Evolutionary conservation across 2,888 invertebrate species (phyloP).

Genomic region (Rhagonycha lutea): DNA sequence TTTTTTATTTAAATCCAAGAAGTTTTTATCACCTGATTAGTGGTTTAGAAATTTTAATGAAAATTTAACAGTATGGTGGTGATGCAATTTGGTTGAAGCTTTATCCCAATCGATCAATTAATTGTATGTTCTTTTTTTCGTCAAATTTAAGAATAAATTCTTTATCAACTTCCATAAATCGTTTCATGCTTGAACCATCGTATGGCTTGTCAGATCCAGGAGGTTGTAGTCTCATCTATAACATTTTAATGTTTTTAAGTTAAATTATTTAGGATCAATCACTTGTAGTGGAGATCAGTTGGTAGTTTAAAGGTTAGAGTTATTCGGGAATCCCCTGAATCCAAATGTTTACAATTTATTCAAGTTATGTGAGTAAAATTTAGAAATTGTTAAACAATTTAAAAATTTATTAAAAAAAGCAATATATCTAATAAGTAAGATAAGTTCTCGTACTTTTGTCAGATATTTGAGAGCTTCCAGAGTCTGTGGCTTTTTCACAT

Average conservation of each 20-base stretch:
- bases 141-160: constrained; percentile 41
- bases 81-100: neutral
- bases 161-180: constrained; percentile 59
- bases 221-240: constrained; percentile 70
- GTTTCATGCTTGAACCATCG: constrained; percentile 58
- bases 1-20: neutral
- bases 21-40: neutral
- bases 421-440: no score
- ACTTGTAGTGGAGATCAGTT: neutral
- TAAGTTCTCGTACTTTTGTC: no score
- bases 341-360: no score
- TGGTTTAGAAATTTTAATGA: neutral
- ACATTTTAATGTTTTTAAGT: constrained; percentile 29
- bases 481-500: no score
- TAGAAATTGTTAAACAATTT: no score
- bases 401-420: no score
- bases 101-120: constrained; percentile 31
- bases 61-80: neutral
- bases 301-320: neutral
- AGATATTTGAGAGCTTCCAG: no score
- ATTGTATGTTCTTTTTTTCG: constrained; percentile 25
- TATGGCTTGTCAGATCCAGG: constrained; percentile 66
- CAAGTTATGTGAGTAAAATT: no score
- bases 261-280: neutral
- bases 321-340: neutral